Base-by-base conservation (phyloP, 2,888 invertebrate genomes). In the Stenolophus ochropezus region DNA sequence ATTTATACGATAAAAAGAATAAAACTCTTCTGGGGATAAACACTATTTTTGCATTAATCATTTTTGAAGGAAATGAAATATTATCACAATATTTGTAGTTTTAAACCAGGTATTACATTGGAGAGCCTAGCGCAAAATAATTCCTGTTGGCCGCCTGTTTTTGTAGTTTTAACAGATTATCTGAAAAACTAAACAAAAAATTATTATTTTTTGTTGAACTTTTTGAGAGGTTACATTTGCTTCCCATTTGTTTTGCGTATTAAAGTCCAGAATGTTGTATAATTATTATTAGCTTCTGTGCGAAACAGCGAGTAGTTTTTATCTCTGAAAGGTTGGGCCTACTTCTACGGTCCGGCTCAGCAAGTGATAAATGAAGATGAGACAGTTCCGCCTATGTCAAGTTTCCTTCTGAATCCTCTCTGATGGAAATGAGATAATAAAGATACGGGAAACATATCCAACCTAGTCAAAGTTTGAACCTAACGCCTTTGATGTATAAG, bases 21-120 rank as follows among this genome's bases (percentile, higher is more conserved):
- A 42, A 42, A 42, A 42, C 33, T 8, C 11, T 42, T 11, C 11
- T 42, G 6, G 8, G 33, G 33, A 42, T 42, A 42, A 42, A 42
- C 33, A 42, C 33, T 42, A 42, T 42, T 42, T 42, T 11, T 42
- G 8, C 33, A 42, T 42, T 42, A 42, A 42, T 42, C 33, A 42
- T 42, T 42, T 61, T 21, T 61, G 23, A 25, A 61, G 23, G 14
- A n/a, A 25, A 61, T 61, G 61, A 61, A 61, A 61, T 25, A 61
- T 61, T 25, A 14, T 23, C 14, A 14, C 61, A 61, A 61, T 61
- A 61, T 61, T 61, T 61, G 61, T 61, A 61, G 51, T 61, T 61
- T 61, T 61, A 61, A 61, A 23, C 61, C 61, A 61, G 61, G 61
- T 25, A 61, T 61, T 61, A 61, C 61, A 61, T 61, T 61, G 14